Percentiles rank a stretch among this genome's conserved stretches.
Conservation (phyloP, 2,888 invertebrate genomes). For the Synanthedon myopaeformis region DNA sequence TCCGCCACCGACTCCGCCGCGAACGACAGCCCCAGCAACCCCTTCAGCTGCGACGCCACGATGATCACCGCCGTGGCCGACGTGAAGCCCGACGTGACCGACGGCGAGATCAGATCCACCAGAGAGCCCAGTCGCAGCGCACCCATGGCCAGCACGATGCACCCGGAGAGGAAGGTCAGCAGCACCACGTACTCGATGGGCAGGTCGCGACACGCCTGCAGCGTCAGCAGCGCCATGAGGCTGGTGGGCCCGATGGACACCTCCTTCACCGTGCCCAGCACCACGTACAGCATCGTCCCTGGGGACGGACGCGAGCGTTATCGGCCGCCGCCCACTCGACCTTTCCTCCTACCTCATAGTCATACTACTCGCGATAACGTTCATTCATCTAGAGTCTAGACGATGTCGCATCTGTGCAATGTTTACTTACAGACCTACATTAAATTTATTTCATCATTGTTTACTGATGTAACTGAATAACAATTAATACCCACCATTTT, state of each 20-base stretch:
- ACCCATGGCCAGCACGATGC: constrained; percentile 84
- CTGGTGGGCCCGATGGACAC: constrained; percentile 94
- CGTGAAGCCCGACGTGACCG: constrained; percentile 87
- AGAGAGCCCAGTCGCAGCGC: constrained; percentile 84
- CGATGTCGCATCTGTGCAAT: too few species aligned
- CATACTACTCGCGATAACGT: too few species aligned
- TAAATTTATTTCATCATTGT: too few species aligned
- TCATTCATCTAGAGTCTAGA: too few species aligned
- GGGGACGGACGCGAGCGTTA: constrained; percentile 7
- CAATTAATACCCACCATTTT: too few species aligned
- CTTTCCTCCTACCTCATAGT: too few species aligned
- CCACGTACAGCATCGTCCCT: constrained; percentile 87
- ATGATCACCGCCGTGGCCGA: constrained; percentile 86
- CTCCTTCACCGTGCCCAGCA: constrained; percentile 89
- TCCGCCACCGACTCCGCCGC: constrained; percentile 76
- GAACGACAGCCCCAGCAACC: constrained; percentile 77
- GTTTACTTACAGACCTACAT: too few species aligned
- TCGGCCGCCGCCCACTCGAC: too few species aligned
- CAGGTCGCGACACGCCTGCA: constrained; percentile 77
- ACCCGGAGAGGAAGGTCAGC: constrained; percentile 81
- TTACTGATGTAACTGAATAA: too few species aligned
- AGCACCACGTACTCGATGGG: constrained; percentile 80
- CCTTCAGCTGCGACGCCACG: constrained; percentile 79
- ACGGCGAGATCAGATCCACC: constrained; percentile 85
- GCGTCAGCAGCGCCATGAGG: constrained; percentile 88